Base-by-base conservation (phyloP, 2,888 invertebrate genomes). In the Netelia inedita region DNA sequence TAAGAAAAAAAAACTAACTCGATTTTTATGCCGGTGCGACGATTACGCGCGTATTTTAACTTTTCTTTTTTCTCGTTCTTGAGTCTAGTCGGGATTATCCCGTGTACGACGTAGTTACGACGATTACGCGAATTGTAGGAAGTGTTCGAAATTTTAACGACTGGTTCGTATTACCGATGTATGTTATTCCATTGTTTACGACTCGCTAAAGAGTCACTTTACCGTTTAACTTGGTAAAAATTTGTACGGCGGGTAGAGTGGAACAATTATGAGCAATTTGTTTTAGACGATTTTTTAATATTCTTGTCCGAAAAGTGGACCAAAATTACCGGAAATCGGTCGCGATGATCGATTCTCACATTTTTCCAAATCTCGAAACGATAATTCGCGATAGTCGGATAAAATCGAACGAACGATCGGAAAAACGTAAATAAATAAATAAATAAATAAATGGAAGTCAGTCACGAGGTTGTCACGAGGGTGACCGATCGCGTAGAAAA, bases 181-280 rank as follows among this genome's bases (percentile, higher is more conserved):
- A 35, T 35, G 35, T 35, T 35, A 35, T 35, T 35, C 5, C 35
- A 35, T 35, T 35, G 35, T n/a, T 66, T 19, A 21, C 19, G 5
- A 35, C 43, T 46, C 19, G 6, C 16, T 46, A 59, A 69, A 68
- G 11, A 50, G 43, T 21, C 11, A 21, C 23, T 79, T 63, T 23
- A 43, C 9, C 50, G n/a, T 72, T 57, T 65, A 59, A 16, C 55
- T 79, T 65, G 63, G 46, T 14, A 46, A 46, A 61, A 61, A 35
- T 53, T 63, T 21, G 19, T 61, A 14, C 46, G 14, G n/a, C n/a
- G n/a, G n/a, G n/a, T n/a, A 11, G 9, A 23, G 11, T 46, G 46
- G 46, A 46, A 46, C 10, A 46, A 46, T 46, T 10, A 46, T 14
- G 10, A 46, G 46, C 11, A 46, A 35, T 14, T 46, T 46, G 14